phyloP scores from a whole-genome alignment of 2,888 invertebrate species.

The Physocephala rufipes region DNA sequence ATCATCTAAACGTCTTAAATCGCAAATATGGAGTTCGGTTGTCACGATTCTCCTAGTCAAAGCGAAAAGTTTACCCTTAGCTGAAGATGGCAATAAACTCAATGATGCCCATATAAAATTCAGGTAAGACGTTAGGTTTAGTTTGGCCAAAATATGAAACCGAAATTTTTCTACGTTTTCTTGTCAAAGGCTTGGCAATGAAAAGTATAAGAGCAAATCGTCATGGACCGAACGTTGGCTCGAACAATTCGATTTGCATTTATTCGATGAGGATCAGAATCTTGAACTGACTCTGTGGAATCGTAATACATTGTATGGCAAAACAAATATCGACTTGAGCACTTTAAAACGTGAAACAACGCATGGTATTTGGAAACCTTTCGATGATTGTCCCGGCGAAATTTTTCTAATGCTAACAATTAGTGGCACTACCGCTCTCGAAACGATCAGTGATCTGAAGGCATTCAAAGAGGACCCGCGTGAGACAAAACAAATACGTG shows the following conservation, averaged over 20 bases:
- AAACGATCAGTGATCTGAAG: conserved; percentile 90
- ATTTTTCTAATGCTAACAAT: conserved; percentile 91
- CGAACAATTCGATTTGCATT: conserved; percentile 96
- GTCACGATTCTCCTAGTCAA: conserved; percentile 97
- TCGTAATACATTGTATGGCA: conserved; percentile 67
- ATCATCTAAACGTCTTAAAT: conserved; percentile 85
- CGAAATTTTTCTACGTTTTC: neutral
- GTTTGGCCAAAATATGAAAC: neutral
- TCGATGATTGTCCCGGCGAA: conserved; percentile 88
- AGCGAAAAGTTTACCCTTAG: conserved; percentile 89
- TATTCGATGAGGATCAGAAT: conserved; percentile 93
- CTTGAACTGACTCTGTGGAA: conserved; percentile 90
- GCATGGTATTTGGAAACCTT: conserved; percentile 85
- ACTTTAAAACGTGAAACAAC: conserved; percentile 88
- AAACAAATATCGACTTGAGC: conserved; percentile 86
- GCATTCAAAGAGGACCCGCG: conserved; percentile 83
- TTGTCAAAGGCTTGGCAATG: conserved; percentile 91
- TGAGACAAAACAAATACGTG: conserved; percentile 72
- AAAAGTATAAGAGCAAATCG: conserved; percentile 96
- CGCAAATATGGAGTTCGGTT: conserved; percentile 96
- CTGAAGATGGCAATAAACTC: conserved; percentile 81
- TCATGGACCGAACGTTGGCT: conserved; percentile 90
- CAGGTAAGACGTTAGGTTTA: conserved; percentile 71
- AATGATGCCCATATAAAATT: conserved; percentile 97
- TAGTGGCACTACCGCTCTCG: conserved; percentile 92